Conservation (phyloP, 2,888 invertebrate species). For the Melikaiella ostensackeni region DNA sequence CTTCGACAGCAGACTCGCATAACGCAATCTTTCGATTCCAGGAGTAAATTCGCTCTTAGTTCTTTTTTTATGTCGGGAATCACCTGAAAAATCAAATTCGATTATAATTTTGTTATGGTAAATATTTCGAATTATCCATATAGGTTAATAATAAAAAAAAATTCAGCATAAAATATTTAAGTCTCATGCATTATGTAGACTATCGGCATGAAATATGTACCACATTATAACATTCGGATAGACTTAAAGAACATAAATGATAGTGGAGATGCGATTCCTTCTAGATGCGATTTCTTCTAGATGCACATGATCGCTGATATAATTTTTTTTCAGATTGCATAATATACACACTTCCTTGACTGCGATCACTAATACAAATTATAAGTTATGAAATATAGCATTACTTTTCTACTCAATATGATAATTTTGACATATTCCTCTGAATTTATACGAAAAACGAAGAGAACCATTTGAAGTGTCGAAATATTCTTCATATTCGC, state of each 20-base stretch:
- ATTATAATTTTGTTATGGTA: background rate
- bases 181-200: no score
- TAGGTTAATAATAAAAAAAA: background rate
- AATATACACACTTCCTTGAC: background rate
- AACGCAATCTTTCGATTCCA: constrained; percentile 91
- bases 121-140: background rate
- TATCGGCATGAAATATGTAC: no score
- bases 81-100: constrained; percentile 54
- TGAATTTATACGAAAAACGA: no score
- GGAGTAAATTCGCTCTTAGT: constrained; percentile 85
- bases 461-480: no score
- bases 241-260: background rate
- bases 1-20: constrained; percentile 89
- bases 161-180: no score
- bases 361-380: no score
- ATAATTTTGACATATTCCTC: no score
- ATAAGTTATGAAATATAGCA: no score
- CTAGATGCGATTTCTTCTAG: no score
- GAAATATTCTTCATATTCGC: no score
- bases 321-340: background rate
- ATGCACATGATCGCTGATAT: background rate
- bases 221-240: background rate
- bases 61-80: constrained; percentile 93
- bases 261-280: background rate
- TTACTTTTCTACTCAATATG: no score